Percentiles rank a stretch among this genome's conserved stretches.
These are phyloP conservation scores for Salvelinus namaycush DNA, from an alignment of 2,113 vertebrate species.

Conservation along the genomic window DNA sequence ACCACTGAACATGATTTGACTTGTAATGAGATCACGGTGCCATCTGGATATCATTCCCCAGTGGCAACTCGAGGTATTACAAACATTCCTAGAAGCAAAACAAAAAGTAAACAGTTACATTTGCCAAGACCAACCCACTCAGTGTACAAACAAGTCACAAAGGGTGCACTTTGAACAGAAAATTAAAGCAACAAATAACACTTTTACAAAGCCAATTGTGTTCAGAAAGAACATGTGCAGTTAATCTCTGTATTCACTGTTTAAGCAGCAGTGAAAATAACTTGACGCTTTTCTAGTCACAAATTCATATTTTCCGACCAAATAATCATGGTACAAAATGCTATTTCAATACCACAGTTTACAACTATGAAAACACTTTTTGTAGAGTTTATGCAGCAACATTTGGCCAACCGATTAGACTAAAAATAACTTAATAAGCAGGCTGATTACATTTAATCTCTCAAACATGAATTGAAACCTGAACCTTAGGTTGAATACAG, in stretches of 20 bases:
- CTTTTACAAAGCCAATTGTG: no score
- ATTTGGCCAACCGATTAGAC: constrained; percentile 27
- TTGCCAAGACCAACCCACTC: no score
- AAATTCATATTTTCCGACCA: constrained; percentile 4
- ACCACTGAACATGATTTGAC: background rate
- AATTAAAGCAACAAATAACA: no score
- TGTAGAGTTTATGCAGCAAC: constrained; percentile 22
- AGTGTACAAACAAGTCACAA: no score
- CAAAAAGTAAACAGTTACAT: no score
- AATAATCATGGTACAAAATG: constrained; percentile 13
- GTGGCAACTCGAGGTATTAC: no score
- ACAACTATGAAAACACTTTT: constrained; percentile 9
- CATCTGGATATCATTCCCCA: no score
- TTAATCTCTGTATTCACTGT: background rate
- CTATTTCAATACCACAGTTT: constrained; percentile 37
- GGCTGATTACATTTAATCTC: constrained; percentile 8
- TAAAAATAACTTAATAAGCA: constrained; percentile 10
- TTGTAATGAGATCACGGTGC: no score
- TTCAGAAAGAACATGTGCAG: background rate
- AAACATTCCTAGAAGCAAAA: no score
- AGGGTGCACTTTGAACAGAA: no score
- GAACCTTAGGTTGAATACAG: background rate
- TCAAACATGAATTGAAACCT: constrained; percentile 15
- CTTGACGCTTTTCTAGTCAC: background rate
- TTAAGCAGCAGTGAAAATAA: background rate